Evolutionary conservation across 2,113 vertebrate species (phyloP).

Genomic region (Hucho hucho): DNA sequence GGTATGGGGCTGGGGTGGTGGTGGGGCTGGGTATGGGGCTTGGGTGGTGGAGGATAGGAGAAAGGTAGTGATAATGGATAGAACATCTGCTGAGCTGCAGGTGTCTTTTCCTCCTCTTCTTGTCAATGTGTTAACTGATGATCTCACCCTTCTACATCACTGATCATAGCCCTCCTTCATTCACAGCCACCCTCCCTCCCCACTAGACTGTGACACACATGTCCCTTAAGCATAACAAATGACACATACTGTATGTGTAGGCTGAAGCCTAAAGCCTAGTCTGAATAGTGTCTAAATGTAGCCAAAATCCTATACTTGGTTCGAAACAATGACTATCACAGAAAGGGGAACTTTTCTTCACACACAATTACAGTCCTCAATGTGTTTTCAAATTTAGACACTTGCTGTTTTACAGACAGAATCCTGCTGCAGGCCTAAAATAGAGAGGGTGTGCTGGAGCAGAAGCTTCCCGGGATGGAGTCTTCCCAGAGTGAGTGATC

Average conservation of each 20-base stretch:
- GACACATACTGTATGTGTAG: no score
- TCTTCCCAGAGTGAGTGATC: slow-evolving; percentile 84
- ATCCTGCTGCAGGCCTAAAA: slow-evolving; percentile 55
- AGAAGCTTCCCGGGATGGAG: slow-evolving; percentile 86
- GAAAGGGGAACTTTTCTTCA: slow-evolving; percentile 55
- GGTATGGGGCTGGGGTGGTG: slow-evolving; percentile 27
- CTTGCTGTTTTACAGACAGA: slow-evolving; percentile 58
- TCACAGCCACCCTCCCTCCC: no score
- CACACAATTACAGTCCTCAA: slow-evolving; percentile 58
- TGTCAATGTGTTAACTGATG: neutral
- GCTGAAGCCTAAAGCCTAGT: no score
- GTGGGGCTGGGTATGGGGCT: slow-evolving; percentile 13
- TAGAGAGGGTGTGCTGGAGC: slow-evolving; percentile 80
- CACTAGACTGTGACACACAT: no score
- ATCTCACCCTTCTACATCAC: no score
- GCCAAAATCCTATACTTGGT: no score
- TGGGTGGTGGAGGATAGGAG: slow-evolving; percentile 30
- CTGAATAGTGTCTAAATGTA: no score
- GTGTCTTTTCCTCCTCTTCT: neutral
- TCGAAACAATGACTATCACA: neutral
- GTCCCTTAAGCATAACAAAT: no score
- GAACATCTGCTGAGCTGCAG: slow-evolving; percentile 70
- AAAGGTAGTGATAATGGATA: slow-evolving; percentile 69
- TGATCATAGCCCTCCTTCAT: no score
- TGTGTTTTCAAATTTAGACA: slow-evolving; percentile 65